Base-by-base conservation (phyloP, 2,113 vertebrate species). In the Eolophus roseicapilla region DNA sequence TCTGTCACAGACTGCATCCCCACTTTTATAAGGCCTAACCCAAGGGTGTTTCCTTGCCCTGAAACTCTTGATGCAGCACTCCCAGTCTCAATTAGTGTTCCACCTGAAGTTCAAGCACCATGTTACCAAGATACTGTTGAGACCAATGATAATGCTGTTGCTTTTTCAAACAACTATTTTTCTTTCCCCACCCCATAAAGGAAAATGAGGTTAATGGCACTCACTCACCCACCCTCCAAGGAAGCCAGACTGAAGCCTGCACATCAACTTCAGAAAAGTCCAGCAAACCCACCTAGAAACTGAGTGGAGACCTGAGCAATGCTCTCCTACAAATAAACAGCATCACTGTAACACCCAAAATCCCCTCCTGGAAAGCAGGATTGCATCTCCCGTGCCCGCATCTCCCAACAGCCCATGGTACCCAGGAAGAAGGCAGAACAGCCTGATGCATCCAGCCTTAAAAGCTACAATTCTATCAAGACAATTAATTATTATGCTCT, bases 351-450 rank as follows among this genome's bases (percentile, higher is more conserved):
- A 17, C n/a, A 74, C 47, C 71, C 75, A 50, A 80, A 78, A 29
- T 4, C 31, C 50, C 27, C 27, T 80, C 12, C 12, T 0, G 0
- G 37, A 67, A 49, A 27, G 17, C 1, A 1, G 80, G 25, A 68
- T 0, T 25, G 20, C 11, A 29, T 11, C 57, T 76, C 49, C 52
- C 0, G 0, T 4, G 39, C 23, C 43, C 86, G 70, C 9, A 1
- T 13, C 39, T 75, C 67, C 67, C 28, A 16, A 24, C n/a, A 84
- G 55, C 29, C 75, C 5, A 0, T 6, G 27, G 59, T 13, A 23
- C 27, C 82, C 9, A 13, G 27, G 9, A 17, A 0, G 2, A 68
- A 71, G 18, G 27, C 33, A 70, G 43, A 77, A 80, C 7, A 29
- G 28, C 49, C n/a, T 15, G 8, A 19, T 2, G 1, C 35, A 24